Base-by-base conservation (phyloP, 2,797 vertebrate species). In the Mastacembelus armatus region DNA sequence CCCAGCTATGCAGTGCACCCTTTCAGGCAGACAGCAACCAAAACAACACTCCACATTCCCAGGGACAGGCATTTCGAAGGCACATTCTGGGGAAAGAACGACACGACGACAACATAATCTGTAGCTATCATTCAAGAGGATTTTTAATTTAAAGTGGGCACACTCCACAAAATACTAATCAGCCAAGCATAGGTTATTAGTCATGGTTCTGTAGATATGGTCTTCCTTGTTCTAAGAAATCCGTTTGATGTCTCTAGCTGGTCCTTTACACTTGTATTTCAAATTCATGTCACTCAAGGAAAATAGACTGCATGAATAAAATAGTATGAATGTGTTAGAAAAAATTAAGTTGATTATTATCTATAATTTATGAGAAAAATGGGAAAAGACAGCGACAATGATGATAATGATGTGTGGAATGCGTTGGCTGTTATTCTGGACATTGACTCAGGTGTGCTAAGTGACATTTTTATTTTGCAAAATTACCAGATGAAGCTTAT, bases 381-480 rank as follows among this genome's bases (percentile, higher is more conserved):
- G 73, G 58, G 71, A 27, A 55, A 78, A 45, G 73, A 45, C n/a
- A n/a, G 49, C n/a, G 71, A 83, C 68, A 82, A 88, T 55, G 68
- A 84, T 59, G 89, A 92, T 59, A 64, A 71, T 1, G 75, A 88
- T 11, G 88, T 94, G 74, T 94, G 92, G 92, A 95, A 95, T 70
- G 92, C 88, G 26, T 70, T 69, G 0, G 90, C 77, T 19, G 92
- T 92, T 59, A 92, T 95, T 82, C 74, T 94, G 89, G 92, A 95
- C 88, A 94, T 94, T 77, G 90, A 94, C 71, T 85, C 92, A 93
- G 92, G 93, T 94, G 87, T 86, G 90, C 71, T 76, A 64, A 47
- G 29, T 18, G 27, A 22, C 1, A 15, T 40, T 7, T 35, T 49
- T 26, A 21, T 10, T 10, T 6, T 32, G 30, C 30, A 5, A 1